A percentile compares a stretch with the other conserved stretches of the same genome.
Evolutionary conservation across 2,797 vertebrate species (phyloP).

Genomic region (Hephaestus fuliginosus): DNA sequence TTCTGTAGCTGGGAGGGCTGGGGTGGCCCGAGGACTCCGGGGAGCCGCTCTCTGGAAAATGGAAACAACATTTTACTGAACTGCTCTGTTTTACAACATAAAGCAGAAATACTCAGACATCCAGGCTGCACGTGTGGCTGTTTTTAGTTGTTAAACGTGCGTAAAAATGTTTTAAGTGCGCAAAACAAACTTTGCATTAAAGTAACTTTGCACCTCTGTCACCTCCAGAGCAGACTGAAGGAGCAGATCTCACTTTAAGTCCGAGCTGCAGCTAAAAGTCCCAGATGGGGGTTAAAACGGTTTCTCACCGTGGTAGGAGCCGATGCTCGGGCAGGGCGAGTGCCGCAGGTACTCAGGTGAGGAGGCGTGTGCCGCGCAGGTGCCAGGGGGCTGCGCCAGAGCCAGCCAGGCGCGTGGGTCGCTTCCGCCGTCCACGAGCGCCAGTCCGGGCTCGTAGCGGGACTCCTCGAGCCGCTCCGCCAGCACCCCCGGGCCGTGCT

Average conservation of each 20-base stretch:
- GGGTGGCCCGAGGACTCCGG: constrained; percentile 76
- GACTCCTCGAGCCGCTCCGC: constrained; percentile 68
- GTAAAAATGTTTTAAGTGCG: background rate
- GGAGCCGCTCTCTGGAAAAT: constrained; percentile 79
- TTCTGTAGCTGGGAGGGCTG: constrained; percentile 78
- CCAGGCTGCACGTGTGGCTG: fast-evolving
- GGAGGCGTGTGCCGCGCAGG: constrained; percentile 87
- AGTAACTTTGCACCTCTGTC: background rate
- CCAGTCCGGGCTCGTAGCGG: constrained; percentile 81
- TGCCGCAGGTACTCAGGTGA: constrained; percentile 88
- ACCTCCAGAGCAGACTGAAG: background rate
- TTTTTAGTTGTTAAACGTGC: background rate
- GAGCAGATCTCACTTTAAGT: background rate
- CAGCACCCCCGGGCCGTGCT: constrained; percentile 59
- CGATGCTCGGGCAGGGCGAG: constrained; percentile 84
- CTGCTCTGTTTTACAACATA: background rate
- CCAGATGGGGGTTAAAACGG: background rate
- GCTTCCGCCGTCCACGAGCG: constrained; percentile 87
- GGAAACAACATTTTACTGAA: background rate
- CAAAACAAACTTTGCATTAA: background rate
- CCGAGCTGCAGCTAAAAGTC: background rate
- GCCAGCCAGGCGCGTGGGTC: constrained; percentile 94
- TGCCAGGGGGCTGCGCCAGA: constrained; percentile 86
- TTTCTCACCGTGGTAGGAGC: constrained; percentile 79
- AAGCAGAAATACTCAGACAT: background rate